Evolutionary conservation across 1,140 invertebrate species (phyloP).

Genomic region (Gyrodactylus bullatarudis): DNA sequence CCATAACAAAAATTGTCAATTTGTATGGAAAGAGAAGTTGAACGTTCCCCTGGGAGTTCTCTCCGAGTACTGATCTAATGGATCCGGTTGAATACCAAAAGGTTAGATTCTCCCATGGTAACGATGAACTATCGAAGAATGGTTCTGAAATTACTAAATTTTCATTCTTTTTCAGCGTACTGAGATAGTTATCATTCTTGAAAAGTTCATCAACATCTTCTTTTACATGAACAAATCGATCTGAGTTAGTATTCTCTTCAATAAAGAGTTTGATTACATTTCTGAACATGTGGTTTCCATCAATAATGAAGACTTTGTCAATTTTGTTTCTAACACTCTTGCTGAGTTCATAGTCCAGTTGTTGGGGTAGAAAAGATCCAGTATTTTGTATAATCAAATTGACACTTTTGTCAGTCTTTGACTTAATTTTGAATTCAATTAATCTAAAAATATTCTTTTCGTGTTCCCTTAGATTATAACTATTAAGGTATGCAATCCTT

Average conservation of each 20-base stretch:
- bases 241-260: not conserved
- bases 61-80: not conserved
- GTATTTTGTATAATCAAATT: not conserved
- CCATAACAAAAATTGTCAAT: not conserved
- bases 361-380: not conserved
- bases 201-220: not conserved
- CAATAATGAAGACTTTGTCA: not conserved
- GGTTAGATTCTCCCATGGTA: not conserved
- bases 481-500: not conserved
- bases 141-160: not conserved
- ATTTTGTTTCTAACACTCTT: not conserved
- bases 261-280: not conserved
- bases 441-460: not conserved
- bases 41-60: too few species aligned
- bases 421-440: not conserved
- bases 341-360: not conserved
- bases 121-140: not conserved
- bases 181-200: not conserved
- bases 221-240: not conserved
- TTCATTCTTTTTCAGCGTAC: not conserved
- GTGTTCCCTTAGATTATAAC: not conserved
- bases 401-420: not conserved
- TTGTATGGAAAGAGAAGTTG: not conserved
- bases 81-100: not conserved
- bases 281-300: not conserved